Base-by-base conservation (phyloP, 2,797 vertebrate genomes). In the Geotrypetes seraphini region DNA sequence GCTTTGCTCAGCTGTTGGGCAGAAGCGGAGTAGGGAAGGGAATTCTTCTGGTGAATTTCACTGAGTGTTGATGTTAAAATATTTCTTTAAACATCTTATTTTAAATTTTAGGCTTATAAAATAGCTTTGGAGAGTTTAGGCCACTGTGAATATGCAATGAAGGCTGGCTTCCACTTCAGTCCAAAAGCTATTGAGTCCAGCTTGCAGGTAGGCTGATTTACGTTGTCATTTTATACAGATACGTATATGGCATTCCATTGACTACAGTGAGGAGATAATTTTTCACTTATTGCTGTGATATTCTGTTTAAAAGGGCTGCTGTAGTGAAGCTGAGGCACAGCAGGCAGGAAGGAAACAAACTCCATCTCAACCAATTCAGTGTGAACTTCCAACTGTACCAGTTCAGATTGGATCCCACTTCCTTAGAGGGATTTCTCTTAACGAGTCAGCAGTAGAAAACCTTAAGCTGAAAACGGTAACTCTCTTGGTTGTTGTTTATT, bases 121-220 rank as follows among this genome's bases (percentile, higher is more conserved):
- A 78, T 81, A 57, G 95, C 94, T 37, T 60, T 99, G 67, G 96
- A 98, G 61, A 93, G 94, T 47, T 75, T 97, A 69, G 95, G 93
- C 47, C 94, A 97, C 60, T 91, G 90, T 79, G 95, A 99, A 70
- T 99, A 97, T 14, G 87, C 91, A 33, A 87, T 99, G 76, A 98
- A 94, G 75, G 93, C 89, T 13, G 96, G 94, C 54, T 99, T 99
- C 79, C 90, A 97, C 66, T 73, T 95, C 50, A 97, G 89, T 57
- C 94, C 96, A 43, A 97, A 96, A 79, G 83, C 87, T 39, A 90
- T 92, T 50, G 95, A 99, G 83, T 80, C 79, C 34, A 88, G 88
- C 58, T 77, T 99, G 59, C 92, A 96, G 91, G 96, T 96, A 75
- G 33, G 6, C 27, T 6, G 1, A 30, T 26, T 25, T 31, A n/a